Percentiles rank a stretch among this genome's conserved stretches.
Evolutionary conservation across 2,888 invertebrate species (phyloP).

Genomic region (Bimastos eiseni): DNA sequence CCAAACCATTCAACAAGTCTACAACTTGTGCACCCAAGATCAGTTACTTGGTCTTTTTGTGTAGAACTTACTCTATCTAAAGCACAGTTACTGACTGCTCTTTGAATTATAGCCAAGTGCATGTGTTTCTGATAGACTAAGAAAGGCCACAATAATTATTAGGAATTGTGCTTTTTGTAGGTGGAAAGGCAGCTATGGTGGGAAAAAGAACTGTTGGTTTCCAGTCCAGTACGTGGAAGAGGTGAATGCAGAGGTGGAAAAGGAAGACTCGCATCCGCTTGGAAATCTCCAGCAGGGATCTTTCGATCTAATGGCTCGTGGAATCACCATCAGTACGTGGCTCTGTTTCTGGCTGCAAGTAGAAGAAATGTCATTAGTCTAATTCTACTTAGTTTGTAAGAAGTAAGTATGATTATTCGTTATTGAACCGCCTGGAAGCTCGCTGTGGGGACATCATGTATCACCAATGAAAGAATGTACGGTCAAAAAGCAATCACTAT

Average conservation of each 20-base stretch:
- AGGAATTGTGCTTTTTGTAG: conserved; percentile 46
- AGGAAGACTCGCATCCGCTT: conserved; percentile 72
- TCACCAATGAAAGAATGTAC: no score
- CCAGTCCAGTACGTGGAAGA: conserved; percentile 90
- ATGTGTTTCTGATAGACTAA: neutral
- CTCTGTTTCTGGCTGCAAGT: neutral
- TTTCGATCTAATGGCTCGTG: conserved; percentile 75
- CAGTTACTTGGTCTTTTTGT: neutral
- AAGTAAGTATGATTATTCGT: no score
- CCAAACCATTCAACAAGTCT: no score
- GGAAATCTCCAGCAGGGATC: conserved; percentile 82
- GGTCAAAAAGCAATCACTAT: no score
- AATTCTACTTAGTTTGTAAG: no score
- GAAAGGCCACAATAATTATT: no score
- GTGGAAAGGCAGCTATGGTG: conserved; percentile 93
- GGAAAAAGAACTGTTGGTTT: conserved; percentile 86
- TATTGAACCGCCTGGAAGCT: no score
- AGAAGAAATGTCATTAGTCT: neutral
- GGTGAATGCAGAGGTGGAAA: conserved; percentile 66
- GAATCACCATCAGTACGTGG: conserved; percentile 64
- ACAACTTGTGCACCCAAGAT: no score
- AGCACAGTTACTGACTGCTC: neutral
- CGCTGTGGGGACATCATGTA: no score
- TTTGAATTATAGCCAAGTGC: neutral
- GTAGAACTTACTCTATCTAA: neutral